Evolutionary conservation across 2,797 vertebrate species (phyloP).

Genomic region (Pseudomugil gertrudae): DNA sequence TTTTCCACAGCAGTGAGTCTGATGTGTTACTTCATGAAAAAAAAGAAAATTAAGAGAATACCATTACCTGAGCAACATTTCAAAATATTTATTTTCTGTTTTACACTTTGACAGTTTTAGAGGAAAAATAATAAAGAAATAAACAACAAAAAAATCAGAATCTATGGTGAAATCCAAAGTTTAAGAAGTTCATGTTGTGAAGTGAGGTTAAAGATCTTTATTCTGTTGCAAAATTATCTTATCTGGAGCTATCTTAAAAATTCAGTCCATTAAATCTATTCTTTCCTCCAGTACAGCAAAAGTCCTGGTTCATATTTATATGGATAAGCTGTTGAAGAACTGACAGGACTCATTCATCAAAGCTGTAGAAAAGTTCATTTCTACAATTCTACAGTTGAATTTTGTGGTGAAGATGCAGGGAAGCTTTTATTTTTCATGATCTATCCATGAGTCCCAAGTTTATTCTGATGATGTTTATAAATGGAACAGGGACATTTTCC

Average conservation of each 20-base stretch:
- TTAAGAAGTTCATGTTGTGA: neutral
- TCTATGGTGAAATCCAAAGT: neutral
- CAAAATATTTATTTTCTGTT: neutral
- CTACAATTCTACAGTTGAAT: neutral
- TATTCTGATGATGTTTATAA: neutral
- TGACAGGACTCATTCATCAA: too few relatives aligned
- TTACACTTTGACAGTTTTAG: neutral
- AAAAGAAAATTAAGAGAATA: neutral
- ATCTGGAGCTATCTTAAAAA: neutral
- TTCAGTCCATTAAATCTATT: neutral
- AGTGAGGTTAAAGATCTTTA: neutral
- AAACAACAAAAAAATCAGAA: neutral
- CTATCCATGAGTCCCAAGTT: neutral
- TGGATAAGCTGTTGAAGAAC: neutral
- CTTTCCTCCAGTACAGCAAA: neutral
- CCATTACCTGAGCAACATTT: neutral
- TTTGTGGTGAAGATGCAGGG: neutral
- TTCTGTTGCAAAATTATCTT: neutral
- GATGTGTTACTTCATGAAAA: neutral
- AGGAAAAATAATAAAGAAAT: neutral
- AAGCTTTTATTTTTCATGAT: neutral
- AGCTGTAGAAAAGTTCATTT: neutral
- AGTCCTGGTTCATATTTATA: neutral
- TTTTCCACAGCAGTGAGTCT: constrained; percentile 4
- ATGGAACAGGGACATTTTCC: neutral